Conservation (phyloP, 2,113 vertebrate genomes). For the Heteronetta atricapilla region DNA sequence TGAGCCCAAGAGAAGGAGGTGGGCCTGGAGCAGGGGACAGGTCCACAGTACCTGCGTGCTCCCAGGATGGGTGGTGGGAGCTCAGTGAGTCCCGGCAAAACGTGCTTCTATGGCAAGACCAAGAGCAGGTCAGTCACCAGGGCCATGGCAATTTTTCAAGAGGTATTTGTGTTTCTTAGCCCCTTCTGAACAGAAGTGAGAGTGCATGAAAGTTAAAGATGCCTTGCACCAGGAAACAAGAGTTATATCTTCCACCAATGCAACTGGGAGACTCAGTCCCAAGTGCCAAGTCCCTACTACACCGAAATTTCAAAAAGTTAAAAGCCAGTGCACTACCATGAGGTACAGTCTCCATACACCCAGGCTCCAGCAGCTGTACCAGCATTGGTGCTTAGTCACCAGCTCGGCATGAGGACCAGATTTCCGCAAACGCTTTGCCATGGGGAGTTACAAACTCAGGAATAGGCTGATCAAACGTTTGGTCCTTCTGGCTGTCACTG, state of each 20-base stretch:
- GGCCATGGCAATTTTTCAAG: not conserved
- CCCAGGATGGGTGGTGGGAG: fast-evolving
- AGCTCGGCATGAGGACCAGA: fast-evolving
- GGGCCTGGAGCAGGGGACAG: not conserved
- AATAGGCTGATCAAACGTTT: not conserved
- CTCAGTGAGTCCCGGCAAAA: fast-evolving
- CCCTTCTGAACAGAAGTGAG: not conserved
- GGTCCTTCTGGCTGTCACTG: not conserved
- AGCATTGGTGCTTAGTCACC: fast-evolving
- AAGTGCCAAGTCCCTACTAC: not conserved
- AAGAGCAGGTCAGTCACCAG: not conserved
- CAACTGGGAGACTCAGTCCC: not conserved
- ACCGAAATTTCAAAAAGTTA: not conserved
- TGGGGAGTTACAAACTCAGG: fast-evolving
- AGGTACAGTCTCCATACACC: too few species aligned
- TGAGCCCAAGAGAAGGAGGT: not conserved
- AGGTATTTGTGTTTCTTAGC: not conserved
- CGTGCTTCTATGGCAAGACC: not conserved
- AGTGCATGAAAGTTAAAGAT: not conserved
- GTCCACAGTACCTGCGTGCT: not conserved
- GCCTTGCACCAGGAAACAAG: too few species aligned
- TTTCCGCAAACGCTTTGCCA: not conserved
- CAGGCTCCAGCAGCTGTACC: not conserved
- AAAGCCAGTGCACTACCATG: not conserved
- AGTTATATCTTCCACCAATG: not conserved